Evolutionary conservation across 1,140 invertebrate species (phyloP), one percentile per base, ranked within the genome.

Genomic region (Caenorhabditis inopinata): DNA sequence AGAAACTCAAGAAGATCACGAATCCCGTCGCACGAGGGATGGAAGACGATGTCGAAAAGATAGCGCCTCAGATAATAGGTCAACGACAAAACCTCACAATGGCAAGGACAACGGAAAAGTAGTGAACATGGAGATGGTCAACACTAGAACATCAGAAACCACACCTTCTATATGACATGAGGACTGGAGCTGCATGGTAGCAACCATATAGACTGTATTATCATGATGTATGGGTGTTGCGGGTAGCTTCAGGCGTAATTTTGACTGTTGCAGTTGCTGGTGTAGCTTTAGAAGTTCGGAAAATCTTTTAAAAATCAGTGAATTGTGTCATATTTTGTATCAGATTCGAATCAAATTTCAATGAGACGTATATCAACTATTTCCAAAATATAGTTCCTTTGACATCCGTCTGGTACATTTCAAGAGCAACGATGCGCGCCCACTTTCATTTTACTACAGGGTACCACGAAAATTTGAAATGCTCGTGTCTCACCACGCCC

Each of bases 191-290:
- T 68, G 58, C n/a, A 5, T 18, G n/a, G 58, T 68, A 18, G 58
- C 58, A 68, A 68, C 58, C 58, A 16, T 68, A 38, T 68, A 38
- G 32, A 68, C 27, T 62, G 27, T 62, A 2, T 53, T 16, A 53
- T 58, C 51, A 58, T 42, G n/a, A 38, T 68, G 32, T 68, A 68
- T 68, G 58, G 32, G 32, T 68, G 53, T 42, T 42, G 58, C 58
- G 32, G 58, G 58, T 32, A 68, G 32, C 32, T 68, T 42, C 58
- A 68, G 58, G 25, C 32, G n/a, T 58, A 32, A 29, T 14, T 32
- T 58, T 7, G 38, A n/a, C n/a, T 42, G 29, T 58, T 4, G 27
- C 14, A 29, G 3, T 32, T 11, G 1, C 0, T 32, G 27, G 51
- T 58, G 25, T 12, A 16, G 27, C n/a, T 32, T 32, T 32, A 6